A percentile compares a stretch with the other conserved stretches of the same genome.
Conservation (phyloP, 2,113 vertebrate species). For the zebrafish (Danio rerio) region DNA sequence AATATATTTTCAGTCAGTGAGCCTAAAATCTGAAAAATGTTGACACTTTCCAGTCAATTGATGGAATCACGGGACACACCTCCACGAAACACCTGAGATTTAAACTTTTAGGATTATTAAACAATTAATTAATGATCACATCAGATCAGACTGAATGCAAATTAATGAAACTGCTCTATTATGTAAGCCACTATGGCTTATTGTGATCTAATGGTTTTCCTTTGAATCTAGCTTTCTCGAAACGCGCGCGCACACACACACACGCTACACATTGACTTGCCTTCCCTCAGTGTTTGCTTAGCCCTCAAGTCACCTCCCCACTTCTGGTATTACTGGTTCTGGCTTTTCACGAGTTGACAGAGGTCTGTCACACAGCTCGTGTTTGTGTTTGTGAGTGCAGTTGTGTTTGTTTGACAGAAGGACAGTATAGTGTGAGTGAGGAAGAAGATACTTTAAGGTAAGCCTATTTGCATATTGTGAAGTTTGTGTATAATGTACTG, state of each 20-base stretch:
- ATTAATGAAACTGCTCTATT: neutral
- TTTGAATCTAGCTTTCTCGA: constrained; percentile 14
- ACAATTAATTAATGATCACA: neutral
- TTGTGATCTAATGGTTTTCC: neutral
- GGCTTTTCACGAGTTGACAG: constrained; percentile 41
- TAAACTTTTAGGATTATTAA: neutral
- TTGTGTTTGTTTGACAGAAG: constrained; percentile 41
- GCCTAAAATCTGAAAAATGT: no score
- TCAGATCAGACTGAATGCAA: constrained; percentile 3
- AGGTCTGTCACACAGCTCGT: constrained; percentile 45
- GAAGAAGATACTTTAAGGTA: constrained; percentile 20
- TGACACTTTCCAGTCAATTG: no score
- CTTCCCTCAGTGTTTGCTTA: constrained; percentile 9
- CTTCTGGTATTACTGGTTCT: constrained; percentile 74
- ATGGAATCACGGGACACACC: no score
- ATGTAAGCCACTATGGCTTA: neutral
- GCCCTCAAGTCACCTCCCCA: constrained; percentile 39
- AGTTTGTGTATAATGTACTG: neutral
- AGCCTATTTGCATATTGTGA: neutral
- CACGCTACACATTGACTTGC: constrained; percentile 1
- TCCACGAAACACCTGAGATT: neutral
- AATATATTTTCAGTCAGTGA: no score
- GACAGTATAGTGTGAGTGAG: neutral
- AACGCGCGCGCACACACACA: constrained; percentile 11
- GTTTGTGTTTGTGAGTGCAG: constrained; percentile 50